These are phyloP conservation scores for Phyllotis vaccarum DNA, from an alignment of 2,797 vertebrate species.

Conservation along the genomic window DNA sequence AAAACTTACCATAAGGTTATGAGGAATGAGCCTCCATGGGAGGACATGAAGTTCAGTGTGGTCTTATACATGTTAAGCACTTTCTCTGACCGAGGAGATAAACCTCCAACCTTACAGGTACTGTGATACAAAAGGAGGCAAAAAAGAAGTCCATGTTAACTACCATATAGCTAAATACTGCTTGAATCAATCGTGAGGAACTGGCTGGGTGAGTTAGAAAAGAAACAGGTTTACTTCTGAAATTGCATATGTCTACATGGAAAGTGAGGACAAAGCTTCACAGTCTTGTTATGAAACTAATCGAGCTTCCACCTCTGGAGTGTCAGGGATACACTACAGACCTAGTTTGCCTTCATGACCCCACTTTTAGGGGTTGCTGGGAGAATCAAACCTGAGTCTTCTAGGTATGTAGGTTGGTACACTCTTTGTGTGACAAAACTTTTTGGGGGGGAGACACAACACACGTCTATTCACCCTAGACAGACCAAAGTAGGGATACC, in stretches of 20 bases:
- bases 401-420: not conserved
- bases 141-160: not conserved
- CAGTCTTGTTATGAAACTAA: not conserved
- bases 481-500: not conserved
- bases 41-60: not conserved
- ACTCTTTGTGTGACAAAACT: not conserved
- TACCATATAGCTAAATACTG: not conserved
- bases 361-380: not conserved
- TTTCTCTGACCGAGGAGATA: not conserved
- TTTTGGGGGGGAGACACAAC: not conserved
- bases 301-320: not conserved
- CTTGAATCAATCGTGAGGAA: constrained; percentile 14
- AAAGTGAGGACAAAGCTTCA: constrained; percentile 34
- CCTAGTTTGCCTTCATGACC: not conserved
- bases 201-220: constrained; percentile 33
- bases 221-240: constrained; percentile 31
- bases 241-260: not conserved
- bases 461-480: not conserved
- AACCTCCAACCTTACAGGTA: not conserved
- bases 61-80: not conserved
- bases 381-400: not conserved
- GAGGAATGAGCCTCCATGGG: not conserved
- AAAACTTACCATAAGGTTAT: constrained; percentile 1
- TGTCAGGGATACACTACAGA: not conserved
- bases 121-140: constrained; percentile 41